Evolutionary conservation across 2,797 vertebrate genomes (phyloP).

Genomic region (Allobates femoralis): DNA sequence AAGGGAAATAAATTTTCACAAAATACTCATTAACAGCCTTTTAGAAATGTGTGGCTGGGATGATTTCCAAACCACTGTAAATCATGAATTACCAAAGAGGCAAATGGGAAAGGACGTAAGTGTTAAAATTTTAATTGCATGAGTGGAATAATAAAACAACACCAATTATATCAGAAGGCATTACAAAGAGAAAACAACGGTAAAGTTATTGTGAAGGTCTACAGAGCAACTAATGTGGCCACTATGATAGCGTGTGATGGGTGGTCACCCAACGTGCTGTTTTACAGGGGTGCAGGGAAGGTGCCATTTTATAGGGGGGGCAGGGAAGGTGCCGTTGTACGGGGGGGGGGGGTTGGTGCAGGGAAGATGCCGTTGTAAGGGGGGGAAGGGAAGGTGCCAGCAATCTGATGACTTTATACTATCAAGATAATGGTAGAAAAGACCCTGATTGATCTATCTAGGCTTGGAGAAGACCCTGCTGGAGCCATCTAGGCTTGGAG

Average conservation of each 20-base stretch:
- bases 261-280: too few relatives aligned
- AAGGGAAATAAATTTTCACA: constrained; percentile 28
- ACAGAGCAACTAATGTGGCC: not conserved
- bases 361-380: too few relatives aligned
- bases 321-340: too few relatives aligned
- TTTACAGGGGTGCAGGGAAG: not conserved
- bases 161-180: not conserved
- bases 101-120: constrained; percentile 1
- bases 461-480: too few relatives aligned
- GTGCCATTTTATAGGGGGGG: not conserved
- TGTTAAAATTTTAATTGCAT: constrained; percentile 26
- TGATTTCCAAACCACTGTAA: constrained; percentile 35
- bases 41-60: constrained; percentile 21
- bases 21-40: constrained; percentile 18
- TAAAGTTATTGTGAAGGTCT: not conserved
- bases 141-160: not conserved
- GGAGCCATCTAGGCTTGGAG: too few relatives aligned
- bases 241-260: not conserved
- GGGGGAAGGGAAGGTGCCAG: too few relatives aligned
- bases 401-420: too few relatives aligned
- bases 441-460: too few relatives aligned
- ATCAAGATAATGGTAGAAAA: too few relatives aligned
- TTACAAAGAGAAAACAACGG: not conserved
- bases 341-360: too few relatives aligned
- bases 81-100: constrained; percentile 7